Base-by-base conservation (phyloP, 2,888 invertebrate species). In the Lathronympha strigana region DNA sequence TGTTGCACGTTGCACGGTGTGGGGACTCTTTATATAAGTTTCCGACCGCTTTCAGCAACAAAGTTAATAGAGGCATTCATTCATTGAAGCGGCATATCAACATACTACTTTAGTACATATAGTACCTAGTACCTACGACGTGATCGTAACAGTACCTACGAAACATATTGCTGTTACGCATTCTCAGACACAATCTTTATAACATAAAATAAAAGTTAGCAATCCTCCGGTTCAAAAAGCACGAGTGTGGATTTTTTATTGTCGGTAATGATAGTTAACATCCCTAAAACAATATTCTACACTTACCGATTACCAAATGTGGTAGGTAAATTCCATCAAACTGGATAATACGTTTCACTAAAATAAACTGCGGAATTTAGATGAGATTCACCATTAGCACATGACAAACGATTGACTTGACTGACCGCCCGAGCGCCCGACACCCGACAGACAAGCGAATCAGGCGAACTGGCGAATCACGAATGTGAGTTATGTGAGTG, bases 351-450 rank as follows among this genome's bases (percentile, higher is more conserved):
- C 38, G 60, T 49, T 23, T 61, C 45, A 53, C 47, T 53, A 54
- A 55, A 60, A 53, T 60, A 38, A 66, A 66, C 54, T 66, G 53
- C 66, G 45, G 47, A 61, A 53, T 54, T 40, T 58, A 60, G 38
- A 61, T 31, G 60, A 61, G 61, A 66, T 61, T 66, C 66, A 61
- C 54, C 54, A 54, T 64, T 58, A 64, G 58, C 58, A 60, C 64
- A 64, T 64, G 58, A 66, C 53, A 53, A 38, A 31, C 45, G 25
- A 53, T 38, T 58, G 57, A 63, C 31, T n/a, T 36, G 13, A 53
- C 9, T 33, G 33, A 33, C 43, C 21, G 23, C 13, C 9, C 23
- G 17, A 6, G 11, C 23, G 23, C 6, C 19, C 47, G 5, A 11
- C n/a, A 9, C 2, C n/a, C 23, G 25, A 25, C 9, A 54, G 25